Conservation (phyloP, 2,888 invertebrate species). For the Megaustenia siamemsis region DNA sequence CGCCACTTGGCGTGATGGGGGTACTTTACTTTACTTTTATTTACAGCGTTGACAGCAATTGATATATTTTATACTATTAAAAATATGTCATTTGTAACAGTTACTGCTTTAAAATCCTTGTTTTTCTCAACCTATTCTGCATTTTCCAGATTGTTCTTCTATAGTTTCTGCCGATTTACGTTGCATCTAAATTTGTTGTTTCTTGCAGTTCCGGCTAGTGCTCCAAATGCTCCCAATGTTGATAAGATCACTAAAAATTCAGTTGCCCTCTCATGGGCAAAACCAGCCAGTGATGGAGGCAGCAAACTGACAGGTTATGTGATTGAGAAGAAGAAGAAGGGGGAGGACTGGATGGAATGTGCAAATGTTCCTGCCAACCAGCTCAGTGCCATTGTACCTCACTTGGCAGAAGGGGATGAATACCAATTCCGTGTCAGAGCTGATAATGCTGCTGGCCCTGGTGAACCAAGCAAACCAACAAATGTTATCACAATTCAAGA, state of each 20-base stretch:
- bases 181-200: too few relatives aligned
- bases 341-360: constrained; percentile 83
- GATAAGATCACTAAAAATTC: constrained; percentile 85
- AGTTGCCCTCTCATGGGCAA: constrained; percentile 85
- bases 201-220: constrained; percentile 54
- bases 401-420: constrained; percentile 91
- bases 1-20: too few relatives aligned
- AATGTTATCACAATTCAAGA: constrained; percentile 77
- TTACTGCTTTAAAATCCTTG: too few relatives aligned
- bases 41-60: too few relatives aligned
- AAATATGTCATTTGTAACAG: too few relatives aligned
- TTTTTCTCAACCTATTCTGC: too few relatives aligned
- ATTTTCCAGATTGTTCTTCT: too few relatives aligned
- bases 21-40: too few relatives aligned
- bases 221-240: constrained; percentile 76
- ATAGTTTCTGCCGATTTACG: too few relatives aligned
- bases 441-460: constrained; percentile 96
- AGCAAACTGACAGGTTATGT: constrained; percentile 79
- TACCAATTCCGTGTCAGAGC: constrained; percentile 97
- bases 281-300: constrained; percentile 80
- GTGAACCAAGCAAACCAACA: constrained; percentile 81
- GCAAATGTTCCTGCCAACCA: constrained; percentile 88
- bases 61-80: too few relatives aligned
- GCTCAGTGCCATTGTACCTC: constrained; percentile 84
- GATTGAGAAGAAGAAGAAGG: constrained; percentile 81